These are phyloP conservation scores for Ciconia maguari DNA, from an alignment of 2,113 vertebrate genomes.

Conservation along the genomic window DNA sequence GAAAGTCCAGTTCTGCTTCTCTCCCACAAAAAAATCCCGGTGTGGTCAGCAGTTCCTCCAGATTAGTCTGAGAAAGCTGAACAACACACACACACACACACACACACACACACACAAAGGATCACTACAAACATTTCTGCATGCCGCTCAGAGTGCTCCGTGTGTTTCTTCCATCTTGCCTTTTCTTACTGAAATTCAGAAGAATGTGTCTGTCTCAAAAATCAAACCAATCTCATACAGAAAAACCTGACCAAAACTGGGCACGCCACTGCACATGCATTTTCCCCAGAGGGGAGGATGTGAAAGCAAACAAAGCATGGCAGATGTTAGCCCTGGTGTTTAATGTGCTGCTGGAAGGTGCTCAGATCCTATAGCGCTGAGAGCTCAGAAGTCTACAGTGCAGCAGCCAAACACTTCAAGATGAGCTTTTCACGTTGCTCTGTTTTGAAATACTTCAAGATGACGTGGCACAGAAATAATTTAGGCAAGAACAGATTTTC, in stretches of 20 bases:
- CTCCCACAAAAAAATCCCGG: not conserved
- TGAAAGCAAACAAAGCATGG: not conserved
- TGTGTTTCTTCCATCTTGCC: fast-evolving
- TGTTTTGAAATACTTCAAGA: conserved; percentile 62
- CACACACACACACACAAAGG: too few relatives aligned
- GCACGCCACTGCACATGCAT: not conserved
- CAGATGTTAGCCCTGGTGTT: not conserved
- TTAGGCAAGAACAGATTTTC: conserved; percentile 30
- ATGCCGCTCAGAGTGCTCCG: fast-evolving
- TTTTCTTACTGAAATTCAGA: not conserved
- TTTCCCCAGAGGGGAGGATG: not conserved
- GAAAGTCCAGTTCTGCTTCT: not conserved
- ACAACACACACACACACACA: not conserved
- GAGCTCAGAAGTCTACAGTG: not conserved
- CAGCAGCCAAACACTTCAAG: conserved; percentile 35
- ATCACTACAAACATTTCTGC: not conserved
- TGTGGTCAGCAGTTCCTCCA: not conserved
- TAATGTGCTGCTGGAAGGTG: not conserved
- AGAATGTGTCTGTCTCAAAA: not conserved
- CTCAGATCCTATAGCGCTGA: not conserved
- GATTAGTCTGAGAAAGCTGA: not conserved
- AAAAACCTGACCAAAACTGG: not conserved
- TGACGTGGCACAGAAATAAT: conserved; percentile 50
- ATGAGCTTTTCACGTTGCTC: conserved; percentile 46
- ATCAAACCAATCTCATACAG: not conserved